Evolutionary conservation across 2,113 vertebrate species (phyloP).

Genomic region (Callipepla californica): DNA sequence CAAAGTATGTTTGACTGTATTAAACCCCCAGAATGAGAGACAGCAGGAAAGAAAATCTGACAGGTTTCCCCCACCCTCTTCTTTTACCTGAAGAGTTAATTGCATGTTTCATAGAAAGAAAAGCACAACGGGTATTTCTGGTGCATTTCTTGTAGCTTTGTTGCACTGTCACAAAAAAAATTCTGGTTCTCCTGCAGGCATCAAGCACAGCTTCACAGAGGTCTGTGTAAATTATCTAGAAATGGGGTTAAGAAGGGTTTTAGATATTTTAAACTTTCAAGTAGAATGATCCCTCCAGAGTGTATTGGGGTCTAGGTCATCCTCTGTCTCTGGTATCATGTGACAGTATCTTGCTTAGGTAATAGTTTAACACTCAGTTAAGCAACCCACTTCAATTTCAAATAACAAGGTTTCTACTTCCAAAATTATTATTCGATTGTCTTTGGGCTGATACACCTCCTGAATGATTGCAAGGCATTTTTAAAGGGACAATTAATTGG

Average conservation of each 20-base stretch:
- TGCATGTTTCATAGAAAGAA: not conserved
- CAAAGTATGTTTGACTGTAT: not conserved
- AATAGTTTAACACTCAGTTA: not conserved
- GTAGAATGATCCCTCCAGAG: not conserved
- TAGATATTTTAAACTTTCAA: not conserved
- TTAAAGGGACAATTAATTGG: not conserved
- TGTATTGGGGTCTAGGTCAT: not conserved
- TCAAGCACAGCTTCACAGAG: not conserved
- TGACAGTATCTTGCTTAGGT: not conserved
- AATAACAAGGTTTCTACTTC: not conserved
- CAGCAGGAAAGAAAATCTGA: not conserved
- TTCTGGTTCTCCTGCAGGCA: not conserved
- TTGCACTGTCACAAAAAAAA: not conserved
- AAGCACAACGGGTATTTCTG: not conserved
- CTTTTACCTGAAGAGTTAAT: conserved; percentile 24
- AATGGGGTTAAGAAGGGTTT: not conserved
- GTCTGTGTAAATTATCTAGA: not conserved
- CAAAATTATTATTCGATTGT: not conserved
- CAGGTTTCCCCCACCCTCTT: not conserved
- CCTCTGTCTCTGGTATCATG: not conserved
- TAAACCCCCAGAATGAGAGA: not conserved
- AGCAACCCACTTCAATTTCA: not conserved
- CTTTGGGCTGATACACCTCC: not conserved
- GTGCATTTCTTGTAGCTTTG: not conserved
- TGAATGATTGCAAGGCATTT: not conserved